phyloP scores from a whole-genome alignment of 2,797 vertebrate genomes.

The Rachycentron canadum region DNA sequence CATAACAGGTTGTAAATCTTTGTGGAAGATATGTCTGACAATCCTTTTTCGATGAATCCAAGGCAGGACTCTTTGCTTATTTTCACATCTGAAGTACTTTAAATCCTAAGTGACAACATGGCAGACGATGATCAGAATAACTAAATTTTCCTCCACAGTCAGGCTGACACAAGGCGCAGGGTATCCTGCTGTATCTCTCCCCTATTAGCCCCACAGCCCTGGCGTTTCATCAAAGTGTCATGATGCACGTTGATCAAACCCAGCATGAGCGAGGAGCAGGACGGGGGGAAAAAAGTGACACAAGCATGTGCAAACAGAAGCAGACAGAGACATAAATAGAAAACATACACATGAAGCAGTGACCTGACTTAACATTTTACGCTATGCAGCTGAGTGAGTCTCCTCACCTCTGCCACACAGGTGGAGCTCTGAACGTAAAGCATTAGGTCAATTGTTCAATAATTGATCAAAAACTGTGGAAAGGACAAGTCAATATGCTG shows the following conservation, averaged over 20 bases:
- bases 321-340: conserved; percentile 53
- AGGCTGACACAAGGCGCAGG: conserved; percentile 51
- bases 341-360: conserved; percentile 42
- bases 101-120: conserved; percentile 52
- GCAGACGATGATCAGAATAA: conserved; percentile 50
- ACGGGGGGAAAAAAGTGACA: conserved; percentile 29
- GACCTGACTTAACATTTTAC: conserved; percentile 67
- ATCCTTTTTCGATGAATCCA: not conserved
- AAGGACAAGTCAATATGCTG: conserved; percentile 53
- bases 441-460: conserved; percentile 51
- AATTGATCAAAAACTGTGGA: conserved; percentile 60
- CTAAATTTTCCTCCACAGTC: conserved; percentile 33
- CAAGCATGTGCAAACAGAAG: conserved; percentile 51
- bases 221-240: conserved; percentile 77
- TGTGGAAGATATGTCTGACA: not conserved
- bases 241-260: conserved; percentile 68
- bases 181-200: conserved; percentile 51
- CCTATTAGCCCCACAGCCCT: conserved; percentile 62
- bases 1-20: conserved; percentile 35
- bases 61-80: conserved; percentile 10
- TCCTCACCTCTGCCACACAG: conserved; percentile 49
- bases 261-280: conserved; percentile 22
- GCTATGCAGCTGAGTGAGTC: conserved; percentile 60
- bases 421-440: conserved; percentile 43
- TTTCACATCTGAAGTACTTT: conserved; percentile 34